Evolutionary conservation across 2,797 vertebrate genomes (phyloP).

Genomic region (Sarcophilus harrisii): DNA sequence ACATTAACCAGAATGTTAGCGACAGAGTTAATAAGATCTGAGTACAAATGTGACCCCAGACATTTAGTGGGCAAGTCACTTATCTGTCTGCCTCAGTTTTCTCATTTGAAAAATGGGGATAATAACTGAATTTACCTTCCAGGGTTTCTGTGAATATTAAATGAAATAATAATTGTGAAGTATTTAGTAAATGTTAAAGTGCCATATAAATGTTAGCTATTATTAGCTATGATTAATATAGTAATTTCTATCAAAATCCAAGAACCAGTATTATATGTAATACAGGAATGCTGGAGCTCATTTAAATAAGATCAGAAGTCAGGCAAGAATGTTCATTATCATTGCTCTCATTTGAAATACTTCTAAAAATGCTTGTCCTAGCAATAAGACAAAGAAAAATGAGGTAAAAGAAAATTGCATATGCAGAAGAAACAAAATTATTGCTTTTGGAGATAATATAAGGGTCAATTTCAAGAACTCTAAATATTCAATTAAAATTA

Average conservation of each 20-base stretch:
- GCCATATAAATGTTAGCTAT: neutral
- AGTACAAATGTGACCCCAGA: neutral
- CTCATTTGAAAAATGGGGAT: neutral
- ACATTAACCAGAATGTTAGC: neutral
- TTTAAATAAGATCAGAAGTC: neutral
- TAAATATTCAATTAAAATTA: neutral
- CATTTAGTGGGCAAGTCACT: neutral
- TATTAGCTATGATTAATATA: neutral
- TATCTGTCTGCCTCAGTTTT: neutral
- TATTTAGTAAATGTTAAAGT: neutral
- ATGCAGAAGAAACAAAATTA: neutral
- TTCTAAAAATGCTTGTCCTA: neutral
- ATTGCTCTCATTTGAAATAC: neutral
- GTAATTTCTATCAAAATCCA: neutral
- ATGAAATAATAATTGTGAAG: neutral
- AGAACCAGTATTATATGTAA: neutral
- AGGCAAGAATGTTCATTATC: neutral
- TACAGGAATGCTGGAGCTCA: neutral
- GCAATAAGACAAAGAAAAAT: neutral
- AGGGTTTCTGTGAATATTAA: neutral
- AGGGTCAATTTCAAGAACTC: neutral
- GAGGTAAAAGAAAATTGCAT: neutral
- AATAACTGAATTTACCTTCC: neutral
- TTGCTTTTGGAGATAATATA: neutral
- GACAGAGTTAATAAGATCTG: neutral